Evolutionary conservation across 2,113 vertebrate species (phyloP).

Genomic region (Morphnarchus princeps): DNA sequence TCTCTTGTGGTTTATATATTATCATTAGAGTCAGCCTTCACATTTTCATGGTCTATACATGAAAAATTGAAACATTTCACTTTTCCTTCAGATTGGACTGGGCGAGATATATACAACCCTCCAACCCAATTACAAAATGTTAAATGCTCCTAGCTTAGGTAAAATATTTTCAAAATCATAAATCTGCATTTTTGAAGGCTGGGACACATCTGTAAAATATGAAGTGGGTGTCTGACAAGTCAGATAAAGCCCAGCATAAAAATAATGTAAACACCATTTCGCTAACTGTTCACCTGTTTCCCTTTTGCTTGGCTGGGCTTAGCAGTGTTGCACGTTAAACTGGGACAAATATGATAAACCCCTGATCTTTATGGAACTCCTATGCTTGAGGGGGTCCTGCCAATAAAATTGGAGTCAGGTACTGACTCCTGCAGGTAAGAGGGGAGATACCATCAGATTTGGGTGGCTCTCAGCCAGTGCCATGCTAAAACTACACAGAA

Average conservation of each 20-base stretch:
- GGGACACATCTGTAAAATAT: neutral
- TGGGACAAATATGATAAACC: neutral
- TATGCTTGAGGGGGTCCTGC: neutral
- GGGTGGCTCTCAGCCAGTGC: neutral
- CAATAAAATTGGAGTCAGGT: neutral
- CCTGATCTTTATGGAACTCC: neutral
- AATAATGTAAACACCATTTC: neutral
- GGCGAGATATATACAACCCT: neutral
- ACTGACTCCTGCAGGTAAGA: neutral
- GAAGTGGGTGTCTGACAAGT: neutral
- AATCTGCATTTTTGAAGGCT: constrained; percentile 12
- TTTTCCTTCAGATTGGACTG: constrained; percentile 28
- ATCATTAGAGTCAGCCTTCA: neutral
- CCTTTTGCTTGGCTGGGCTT: neutral
- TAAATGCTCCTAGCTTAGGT: constrained; percentile 1
- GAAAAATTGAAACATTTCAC: constrained; percentile 15
- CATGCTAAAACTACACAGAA: neutral
- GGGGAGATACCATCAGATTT: neutral
- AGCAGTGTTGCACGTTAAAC: neutral
- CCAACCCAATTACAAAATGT: neutral
- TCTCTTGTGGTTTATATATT: neutral
- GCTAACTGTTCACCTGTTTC: neutral
- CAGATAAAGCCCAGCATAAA: constrained; percentile 33
- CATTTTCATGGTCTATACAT: neutral
- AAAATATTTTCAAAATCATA: constrained; percentile 8